Evolutionary conservation across 2,113 vertebrate genomes (phyloP), one percentile per base, ranked within the genome.

Genomic region (Solea senegalensis): DNA sequence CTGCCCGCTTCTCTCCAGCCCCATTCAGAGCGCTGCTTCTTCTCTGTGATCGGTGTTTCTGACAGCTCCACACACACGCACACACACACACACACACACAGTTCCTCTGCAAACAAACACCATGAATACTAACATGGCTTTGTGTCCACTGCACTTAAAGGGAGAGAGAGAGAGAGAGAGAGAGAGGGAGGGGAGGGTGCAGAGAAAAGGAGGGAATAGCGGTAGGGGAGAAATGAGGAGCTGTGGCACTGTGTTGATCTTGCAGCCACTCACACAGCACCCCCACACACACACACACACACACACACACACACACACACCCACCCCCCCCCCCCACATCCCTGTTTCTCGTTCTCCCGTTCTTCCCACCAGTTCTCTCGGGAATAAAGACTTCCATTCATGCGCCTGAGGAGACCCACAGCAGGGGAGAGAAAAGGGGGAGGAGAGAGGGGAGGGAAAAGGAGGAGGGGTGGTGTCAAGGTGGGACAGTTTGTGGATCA

Each of bases 31-130:
- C 78, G 34, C 78, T 83, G 89, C 87, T 90, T 70, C 87, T 91
- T 70, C 58, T 82, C 91, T 94, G 90, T 93, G 93, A 92, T 93
- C 92, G 92, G 85, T 89, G 81, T 91, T 91, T 89, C 88, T 93
- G 94, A 94, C 95, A 94, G 93, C 92, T 95, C 93, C 62, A 46
- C 65, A 53, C 68, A 73, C 69, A 71, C 81, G 76, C 76, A 73
- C 76, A 71, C 59, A 60, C 65, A 67, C 64, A 69, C 73, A 65
- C 59, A 79, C 41, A 69, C 51, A 57, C 52, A 72, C 40, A 72
- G 73, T 57, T 87, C 86, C 88, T 91, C 87, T 89, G 93, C 94
- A 95, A 96, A 95, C 93, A 95, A 95, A 95, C 94, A 95, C 92
- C 94, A 94, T 94, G 93, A 95, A 95, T 95, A 93, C 83, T 92